Percentiles rank a stretch among this genome's conserved stretches.
phyloP scores from a whole-genome alignment of 2,888 invertebrate genomes.

The Andrena flavipes region DNA sequence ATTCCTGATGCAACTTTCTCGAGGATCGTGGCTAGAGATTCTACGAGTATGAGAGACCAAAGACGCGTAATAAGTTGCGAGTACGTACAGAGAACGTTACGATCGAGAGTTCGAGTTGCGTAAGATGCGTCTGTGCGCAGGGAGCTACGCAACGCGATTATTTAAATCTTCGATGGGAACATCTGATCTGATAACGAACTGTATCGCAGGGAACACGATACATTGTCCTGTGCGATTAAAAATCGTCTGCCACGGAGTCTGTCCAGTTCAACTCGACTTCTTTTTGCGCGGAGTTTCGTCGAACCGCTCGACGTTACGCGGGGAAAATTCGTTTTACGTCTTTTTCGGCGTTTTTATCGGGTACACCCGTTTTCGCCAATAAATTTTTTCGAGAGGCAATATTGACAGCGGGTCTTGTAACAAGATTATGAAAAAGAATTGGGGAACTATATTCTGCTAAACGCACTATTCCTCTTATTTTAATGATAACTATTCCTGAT shows the following conservation, averaged over 20 bases:
- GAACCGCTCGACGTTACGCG: conserved; percentile 1
- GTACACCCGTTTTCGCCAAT: not conserved
- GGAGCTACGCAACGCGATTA: conserved; percentile 35
- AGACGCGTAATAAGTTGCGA: not conserved
- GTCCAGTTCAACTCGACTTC: conserved; percentile 48
- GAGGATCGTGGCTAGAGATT: not conserved
- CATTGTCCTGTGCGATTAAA: conserved; percentile 48
- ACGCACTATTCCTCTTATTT: not conserved
- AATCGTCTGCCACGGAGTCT: conserved; percentile 29
- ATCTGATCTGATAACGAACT: conserved; percentile 48
- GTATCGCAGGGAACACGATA: conserved; percentile 31
- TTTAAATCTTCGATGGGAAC: conserved; percentile 52
- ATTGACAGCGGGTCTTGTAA: not conserved
- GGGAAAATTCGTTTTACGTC: not conserved
- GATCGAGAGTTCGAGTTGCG: conserved; percentile 7
- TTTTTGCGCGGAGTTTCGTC: conserved; percentile 31
- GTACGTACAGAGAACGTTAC: not conserved
- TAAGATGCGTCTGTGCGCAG: not conserved
- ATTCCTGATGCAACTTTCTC: conserved; percentile 4
- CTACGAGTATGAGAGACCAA: not conserved
- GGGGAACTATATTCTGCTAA: not conserved
- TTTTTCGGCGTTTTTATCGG: not conserved
- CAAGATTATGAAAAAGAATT: not conserved
- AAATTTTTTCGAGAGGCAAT: not conserved
- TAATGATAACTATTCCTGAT: too few species aligned